A percentile compares a stretch with the other conserved stretches of the same genome.
These are phyloP conservation scores for Eugnorisma glareosa DNA, from an alignment of 2,888 invertebrate species.

Conservation along the genomic window DNA sequence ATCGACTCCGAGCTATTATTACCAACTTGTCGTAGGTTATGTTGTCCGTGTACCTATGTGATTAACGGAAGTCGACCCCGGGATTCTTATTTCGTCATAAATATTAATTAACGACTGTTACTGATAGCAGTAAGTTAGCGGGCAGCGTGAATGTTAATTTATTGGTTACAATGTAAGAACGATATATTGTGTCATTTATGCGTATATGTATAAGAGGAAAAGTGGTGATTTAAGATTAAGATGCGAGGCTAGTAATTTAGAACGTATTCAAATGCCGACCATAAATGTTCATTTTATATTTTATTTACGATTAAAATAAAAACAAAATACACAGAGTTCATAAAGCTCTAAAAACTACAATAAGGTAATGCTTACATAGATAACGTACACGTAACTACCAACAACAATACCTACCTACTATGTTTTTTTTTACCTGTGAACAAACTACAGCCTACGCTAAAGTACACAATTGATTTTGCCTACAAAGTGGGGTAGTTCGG, in stretches of 20 bases:
- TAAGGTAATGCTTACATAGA: conserved; percentile 20
- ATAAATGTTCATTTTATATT: background rate
- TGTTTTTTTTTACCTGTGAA: conserved; percentile 20
- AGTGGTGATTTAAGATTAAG: background rate
- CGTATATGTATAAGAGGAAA: conserved; percentile 10
- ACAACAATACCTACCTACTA: conserved; percentile 16
- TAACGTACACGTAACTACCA: conserved; percentile 3
- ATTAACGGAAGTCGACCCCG: conserved; percentile 41
- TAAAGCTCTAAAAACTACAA: conserved; percentile 7
- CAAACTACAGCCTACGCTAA: conserved; percentile 26
- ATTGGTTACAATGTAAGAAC: background rate
- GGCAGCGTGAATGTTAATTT: conserved; percentile 7
- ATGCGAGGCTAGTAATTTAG: background rate
- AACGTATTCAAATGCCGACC: background rate
- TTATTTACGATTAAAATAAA: background rate
- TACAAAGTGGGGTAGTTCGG: conserved; percentile 11
- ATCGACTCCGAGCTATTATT: conserved; percentile 32
- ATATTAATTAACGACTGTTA: conserved; percentile 42
- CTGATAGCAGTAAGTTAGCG: conserved; percentile 21
- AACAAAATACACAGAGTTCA: background rate
- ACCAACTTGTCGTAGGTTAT: conserved; percentile 52
- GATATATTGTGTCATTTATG: conserved; percentile 5
- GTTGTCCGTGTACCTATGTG: conserved; percentile 18
- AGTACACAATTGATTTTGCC: conserved; percentile 39
- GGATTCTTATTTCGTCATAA: conserved; percentile 44